These are phyloP conservation scores for Hyperoplus lanceolatus DNA, from an alignment of 2,797 vertebrate species.

Conservation along the genomic window DNA sequence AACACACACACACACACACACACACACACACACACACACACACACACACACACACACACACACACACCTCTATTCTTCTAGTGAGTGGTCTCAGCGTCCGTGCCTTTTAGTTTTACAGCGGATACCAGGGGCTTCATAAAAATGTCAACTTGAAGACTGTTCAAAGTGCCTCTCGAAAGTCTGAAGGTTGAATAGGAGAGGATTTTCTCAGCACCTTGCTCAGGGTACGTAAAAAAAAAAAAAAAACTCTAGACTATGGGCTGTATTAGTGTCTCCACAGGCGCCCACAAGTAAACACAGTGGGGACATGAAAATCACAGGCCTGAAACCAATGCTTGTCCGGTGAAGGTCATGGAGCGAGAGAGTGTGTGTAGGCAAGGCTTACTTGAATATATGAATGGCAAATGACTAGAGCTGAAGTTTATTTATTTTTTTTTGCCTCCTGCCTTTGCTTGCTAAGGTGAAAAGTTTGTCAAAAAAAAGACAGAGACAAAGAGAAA, in stretches of 20 bases:
- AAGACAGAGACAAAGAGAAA: background rate
- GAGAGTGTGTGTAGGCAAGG: conserved; percentile 45
- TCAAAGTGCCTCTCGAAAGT: conserved; percentile 28
- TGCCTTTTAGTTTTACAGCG: conserved; percentile 14
- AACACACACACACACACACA: background rate
- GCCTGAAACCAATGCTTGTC: conserved; percentile 70
- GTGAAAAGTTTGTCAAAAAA: conserved; percentile 47
- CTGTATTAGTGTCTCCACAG: conserved; percentile 75
- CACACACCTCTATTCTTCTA: conserved; percentile 1
- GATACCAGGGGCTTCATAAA: conserved; percentile 24
- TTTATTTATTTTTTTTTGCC: background rate
- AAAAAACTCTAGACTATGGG: conserved; percentile 56
- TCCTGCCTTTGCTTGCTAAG: background rate
- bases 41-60: background rate
- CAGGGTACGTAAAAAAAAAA: conserved; percentile 56
- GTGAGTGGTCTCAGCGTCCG: conserved; percentile 22
- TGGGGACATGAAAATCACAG: conserved; percentile 74
- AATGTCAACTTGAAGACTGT: conserved; percentile 34
- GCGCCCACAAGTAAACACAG: conserved; percentile 64
- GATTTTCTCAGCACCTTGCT: conserved; percentile 47
- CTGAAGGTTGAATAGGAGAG: conserved; percentile 64
- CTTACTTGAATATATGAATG: conserved; percentile 75
- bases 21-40: background rate
- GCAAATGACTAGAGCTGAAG: conserved; percentile 54
- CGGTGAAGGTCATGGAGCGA: conserved; percentile 69